Evolutionary conservation across 2,888 invertebrate species (phyloP).

Genomic region (Smittia aterrima): DNA sequence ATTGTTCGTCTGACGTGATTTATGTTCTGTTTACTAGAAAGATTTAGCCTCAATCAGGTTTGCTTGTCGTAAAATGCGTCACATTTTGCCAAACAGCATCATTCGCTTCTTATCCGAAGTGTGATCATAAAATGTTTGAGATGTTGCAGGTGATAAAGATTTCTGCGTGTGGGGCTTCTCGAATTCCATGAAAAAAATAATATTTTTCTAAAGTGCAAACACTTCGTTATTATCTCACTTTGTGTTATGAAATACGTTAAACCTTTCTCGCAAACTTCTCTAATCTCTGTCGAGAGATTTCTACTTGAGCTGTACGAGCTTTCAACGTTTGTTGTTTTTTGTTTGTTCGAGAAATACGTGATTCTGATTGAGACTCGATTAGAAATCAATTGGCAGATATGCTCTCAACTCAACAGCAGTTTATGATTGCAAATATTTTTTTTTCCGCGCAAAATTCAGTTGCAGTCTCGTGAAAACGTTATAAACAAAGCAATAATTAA

Average conservation of each 20-base stretch:
- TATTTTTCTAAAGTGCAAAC: too few species aligned
- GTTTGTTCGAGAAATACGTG: constrained; percentile 5
- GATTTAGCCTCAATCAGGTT: neutral
- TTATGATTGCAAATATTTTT: constrained; percentile 6
- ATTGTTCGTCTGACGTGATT: constrained; percentile 26
- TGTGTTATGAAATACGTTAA: neutral
- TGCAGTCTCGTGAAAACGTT: neutral
- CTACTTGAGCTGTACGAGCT: neutral
- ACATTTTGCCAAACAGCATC: neutral
- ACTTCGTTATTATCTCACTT: neutral
- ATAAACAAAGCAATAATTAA: neutral
- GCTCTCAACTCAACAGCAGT: neutral
- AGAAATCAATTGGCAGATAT: constrained; percentile 15
- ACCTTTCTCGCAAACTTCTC: neutral
- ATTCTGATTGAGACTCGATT: constrained; percentile 21
- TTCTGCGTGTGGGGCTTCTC: neutral
- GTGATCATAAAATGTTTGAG: constrained; percentile 2
- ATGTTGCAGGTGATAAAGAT: constrained; percentile 21
- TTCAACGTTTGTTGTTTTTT: neutral
- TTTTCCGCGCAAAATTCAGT: neutral
- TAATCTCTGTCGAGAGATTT: too few species aligned
- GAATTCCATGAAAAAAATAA: neutral
- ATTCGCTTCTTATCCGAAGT: neutral
- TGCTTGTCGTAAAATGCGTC: neutral
- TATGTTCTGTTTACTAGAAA: neutral